Evolutionary conservation across 2,888 invertebrate species (phyloP).

Genomic region (Callinectes sapidus): DNA sequence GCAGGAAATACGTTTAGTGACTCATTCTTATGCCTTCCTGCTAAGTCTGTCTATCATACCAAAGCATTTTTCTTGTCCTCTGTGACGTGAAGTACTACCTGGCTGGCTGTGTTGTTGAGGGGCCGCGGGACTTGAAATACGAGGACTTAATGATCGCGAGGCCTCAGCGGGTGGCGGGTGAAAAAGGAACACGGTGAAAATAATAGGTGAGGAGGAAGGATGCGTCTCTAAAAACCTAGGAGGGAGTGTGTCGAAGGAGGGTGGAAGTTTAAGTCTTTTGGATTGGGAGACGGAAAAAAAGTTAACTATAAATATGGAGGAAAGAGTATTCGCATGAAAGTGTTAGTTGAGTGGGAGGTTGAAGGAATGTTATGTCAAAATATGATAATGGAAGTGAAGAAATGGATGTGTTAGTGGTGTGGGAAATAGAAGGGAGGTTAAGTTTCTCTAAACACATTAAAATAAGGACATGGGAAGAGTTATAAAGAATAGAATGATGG

Average conservation of each 20-base stretch:
- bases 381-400: no score
- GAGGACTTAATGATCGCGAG: background rate
- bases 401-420: no score
- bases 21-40: background rate
- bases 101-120: background rate
- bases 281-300: background rate
- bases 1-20: background rate
- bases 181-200: background rate
- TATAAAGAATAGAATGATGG: background rate
- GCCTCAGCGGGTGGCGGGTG: background rate
- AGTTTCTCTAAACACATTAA: no score
- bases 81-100: background rate
- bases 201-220: background rate
- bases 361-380: no score
- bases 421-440: no score
- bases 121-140: background rate
- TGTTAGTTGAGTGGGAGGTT: no score
- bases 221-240: background rate
- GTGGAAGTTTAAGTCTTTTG: no score
- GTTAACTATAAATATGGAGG: no score
- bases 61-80: background rate
- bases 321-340: no score
- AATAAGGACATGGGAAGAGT: no score
- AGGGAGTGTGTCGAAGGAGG: background rate
- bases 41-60: background rate